phyloP scores from a whole-genome alignment of 2,797 vertebrate species.

The Protonibea diacanthus region DNA sequence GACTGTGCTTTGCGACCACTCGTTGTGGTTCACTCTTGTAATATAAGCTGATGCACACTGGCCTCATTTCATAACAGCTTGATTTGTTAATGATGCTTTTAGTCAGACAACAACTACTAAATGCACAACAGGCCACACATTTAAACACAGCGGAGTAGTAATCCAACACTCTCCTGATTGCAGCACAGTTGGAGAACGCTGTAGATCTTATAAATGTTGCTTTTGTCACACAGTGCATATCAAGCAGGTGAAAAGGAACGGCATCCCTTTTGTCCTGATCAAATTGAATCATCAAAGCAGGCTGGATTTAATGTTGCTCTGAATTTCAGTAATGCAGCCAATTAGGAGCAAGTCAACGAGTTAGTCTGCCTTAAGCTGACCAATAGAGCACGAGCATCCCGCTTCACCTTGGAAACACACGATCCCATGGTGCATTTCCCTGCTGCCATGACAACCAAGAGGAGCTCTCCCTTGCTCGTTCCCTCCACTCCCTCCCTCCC shows the following conservation, averaged over 20 bases:
- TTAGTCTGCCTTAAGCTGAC: slow-evolving; percentile 70
- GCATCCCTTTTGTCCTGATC: slow-evolving; percentile 62
- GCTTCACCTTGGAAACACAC: slow-evolving; percentile 83
- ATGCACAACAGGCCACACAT: slow-evolving; percentile 44
- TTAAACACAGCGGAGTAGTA: slow-evolving; percentile 43
- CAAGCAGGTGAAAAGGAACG: slow-evolving; percentile 43
- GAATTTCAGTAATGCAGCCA: slow-evolving; percentile 68
- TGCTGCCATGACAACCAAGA: slow-evolving; percentile 84
- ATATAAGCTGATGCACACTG: slow-evolving; percentile 34
- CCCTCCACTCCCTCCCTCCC: slow-evolving; percentile 43
- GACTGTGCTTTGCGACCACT: slow-evolving; percentile 35
- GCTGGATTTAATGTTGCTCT: slow-evolving; percentile 59
- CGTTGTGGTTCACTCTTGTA: slow-evolving; percentile 24
- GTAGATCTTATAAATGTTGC: slow-evolving; percentile 29
- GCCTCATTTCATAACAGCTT: slow-evolving; percentile 63
- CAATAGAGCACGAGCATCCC: slow-evolving; percentile 78
- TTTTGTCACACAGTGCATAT: slow-evolving; percentile 29
- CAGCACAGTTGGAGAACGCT: slow-evolving; percentile 35
- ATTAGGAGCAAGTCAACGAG: slow-evolving; percentile 70
- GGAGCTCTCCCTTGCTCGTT: slow-evolving; percentile 72
- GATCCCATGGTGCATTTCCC: slow-evolving; percentile 83
- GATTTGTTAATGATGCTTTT: slow-evolving; percentile 64
- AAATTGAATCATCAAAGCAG: slow-evolving; percentile 68
- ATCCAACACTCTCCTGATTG: slow-evolving; percentile 58
- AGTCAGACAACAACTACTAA: slow-evolving; percentile 40